Conservation (phyloP, 2,797 vertebrate genomes). For the Siniperca undulata region DNA sequence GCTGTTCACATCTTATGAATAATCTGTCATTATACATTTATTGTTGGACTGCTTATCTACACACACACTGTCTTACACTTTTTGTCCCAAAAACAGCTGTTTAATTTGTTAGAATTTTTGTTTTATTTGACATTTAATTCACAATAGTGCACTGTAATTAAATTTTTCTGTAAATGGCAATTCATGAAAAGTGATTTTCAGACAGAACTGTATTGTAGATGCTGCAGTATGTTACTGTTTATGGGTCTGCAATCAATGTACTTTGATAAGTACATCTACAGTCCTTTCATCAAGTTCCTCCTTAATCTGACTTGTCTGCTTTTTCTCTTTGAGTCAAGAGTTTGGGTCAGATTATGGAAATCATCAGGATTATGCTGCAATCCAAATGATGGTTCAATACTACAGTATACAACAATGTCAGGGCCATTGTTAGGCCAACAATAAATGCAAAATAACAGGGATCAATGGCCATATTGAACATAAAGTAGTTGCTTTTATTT, state of each 20-base stretch:
- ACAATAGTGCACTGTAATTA: background rate
- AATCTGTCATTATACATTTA: background rate
- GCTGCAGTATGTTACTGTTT: slow-evolving; percentile 1
- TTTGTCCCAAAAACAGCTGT: background rate
- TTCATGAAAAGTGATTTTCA: background rate
- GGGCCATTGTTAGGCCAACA: background rate
- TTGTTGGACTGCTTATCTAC: background rate
- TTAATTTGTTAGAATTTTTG: background rate
- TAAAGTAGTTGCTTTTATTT: background rate
- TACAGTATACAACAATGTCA: background rate
- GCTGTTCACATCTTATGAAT: background rate
- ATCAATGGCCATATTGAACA: background rate
- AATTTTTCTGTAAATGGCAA: background rate
- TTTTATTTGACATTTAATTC: background rate
- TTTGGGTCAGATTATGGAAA: slow-evolving; percentile 49
- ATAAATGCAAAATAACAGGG: background rate
- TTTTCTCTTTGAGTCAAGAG: slow-evolving; percentile 8
- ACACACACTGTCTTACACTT: background rate
- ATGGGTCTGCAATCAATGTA: background rate
- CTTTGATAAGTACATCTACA: background rate
- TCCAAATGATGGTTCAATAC: slow-evolving; percentile 31
- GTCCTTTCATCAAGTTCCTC: slow-evolving; percentile 19
- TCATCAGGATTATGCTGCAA: slow-evolving; percentile 43
- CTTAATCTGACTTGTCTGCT: slow-evolving; percentile 41
- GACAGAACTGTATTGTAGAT: background rate